Conservation (phyloP, 2,797 vertebrate genomes). For the Setipinna tenuifilis region DNA sequence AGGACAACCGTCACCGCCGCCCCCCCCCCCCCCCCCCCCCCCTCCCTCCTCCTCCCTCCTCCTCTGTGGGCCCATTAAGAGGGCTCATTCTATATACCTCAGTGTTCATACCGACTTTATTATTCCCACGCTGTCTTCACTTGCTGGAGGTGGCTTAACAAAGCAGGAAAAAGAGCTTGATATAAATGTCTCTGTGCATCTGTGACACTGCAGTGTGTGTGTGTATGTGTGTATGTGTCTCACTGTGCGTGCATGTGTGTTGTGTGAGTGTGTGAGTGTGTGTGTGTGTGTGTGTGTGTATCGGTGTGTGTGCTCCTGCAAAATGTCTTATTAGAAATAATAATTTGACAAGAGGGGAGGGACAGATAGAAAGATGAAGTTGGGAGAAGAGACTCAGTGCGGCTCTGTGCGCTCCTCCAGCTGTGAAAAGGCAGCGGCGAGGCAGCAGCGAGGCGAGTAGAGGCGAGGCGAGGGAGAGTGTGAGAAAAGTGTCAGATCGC, state of each 20-base stretch:
- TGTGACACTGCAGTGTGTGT: constrained; percentile 50
- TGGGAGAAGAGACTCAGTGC: constrained; percentile 23
- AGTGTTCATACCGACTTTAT: constrained; percentile 79
- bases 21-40: background rate
- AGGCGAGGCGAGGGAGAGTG: no score
- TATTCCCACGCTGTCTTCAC: constrained; percentile 74
- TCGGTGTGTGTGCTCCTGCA: background rate
- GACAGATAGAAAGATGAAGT: constrained; percentile 55
- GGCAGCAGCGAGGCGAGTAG: constrained; percentile 1
- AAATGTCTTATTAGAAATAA: background rate
- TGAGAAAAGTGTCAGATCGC: constrained; percentile 75
- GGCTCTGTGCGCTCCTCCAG: constrained; percentile 55
- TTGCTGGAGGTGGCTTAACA: constrained; percentile 63
- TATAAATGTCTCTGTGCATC: constrained; percentile 69
- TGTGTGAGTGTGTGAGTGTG: constrained; percentile 41
- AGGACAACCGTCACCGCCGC: constrained; percentile 44
- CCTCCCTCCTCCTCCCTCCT: no score
- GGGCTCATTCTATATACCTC: constrained; percentile 63
- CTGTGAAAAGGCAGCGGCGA: constrained; percentile 70
- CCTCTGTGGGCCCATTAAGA: no score
- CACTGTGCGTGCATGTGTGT: constrained; percentile 18
- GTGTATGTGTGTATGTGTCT: constrained; percentile 26
- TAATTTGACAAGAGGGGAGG: background rate
- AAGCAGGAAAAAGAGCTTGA: constrained; percentile 56
- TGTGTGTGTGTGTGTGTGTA: background rate